Percentiles rank a stretch among this genome's conserved stretches.
phyloP scores from a whole-genome alignment of 2,113 vertebrate genomes.

The Donacobius atricapilla region DNA sequence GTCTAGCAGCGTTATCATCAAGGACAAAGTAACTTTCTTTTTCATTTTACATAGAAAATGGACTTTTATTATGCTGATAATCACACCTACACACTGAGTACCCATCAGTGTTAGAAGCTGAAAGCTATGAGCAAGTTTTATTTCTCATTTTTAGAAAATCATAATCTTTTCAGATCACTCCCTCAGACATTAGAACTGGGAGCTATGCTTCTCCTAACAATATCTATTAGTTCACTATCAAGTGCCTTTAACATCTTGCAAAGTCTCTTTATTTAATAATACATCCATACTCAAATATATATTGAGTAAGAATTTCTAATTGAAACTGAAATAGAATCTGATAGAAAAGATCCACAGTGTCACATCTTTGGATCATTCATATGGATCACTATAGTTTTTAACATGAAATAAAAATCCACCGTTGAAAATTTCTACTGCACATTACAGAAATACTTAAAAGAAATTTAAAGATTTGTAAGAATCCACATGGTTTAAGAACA shows the following conservation, averaged over 20 bases:
- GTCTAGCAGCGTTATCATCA: not conserved
- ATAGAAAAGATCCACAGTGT: not conserved
- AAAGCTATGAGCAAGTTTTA: not conserved
- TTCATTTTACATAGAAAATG: not conserved
- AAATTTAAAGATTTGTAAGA: not conserved
- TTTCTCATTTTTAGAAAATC: not conserved
- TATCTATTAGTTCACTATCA: not conserved
- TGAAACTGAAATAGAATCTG: not conserved
- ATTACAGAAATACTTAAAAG: not conserved
- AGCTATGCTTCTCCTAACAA: not conserved
- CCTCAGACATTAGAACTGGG: not conserved
- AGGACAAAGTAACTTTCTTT: slow-evolving; percentile 20
- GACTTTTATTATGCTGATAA: slow-evolving; percentile 38
- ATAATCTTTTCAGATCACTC: not conserved
- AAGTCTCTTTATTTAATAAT: not conserved
- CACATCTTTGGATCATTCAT: not conserved
- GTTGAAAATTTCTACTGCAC: not conserved
- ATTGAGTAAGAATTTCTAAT: not conserved
- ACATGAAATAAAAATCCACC: not conserved
- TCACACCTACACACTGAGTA: slow-evolving; percentile 2
- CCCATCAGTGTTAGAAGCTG: not conserved
- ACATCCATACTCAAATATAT: not conserved
- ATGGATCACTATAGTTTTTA: not conserved
- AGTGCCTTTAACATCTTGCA: not conserved
- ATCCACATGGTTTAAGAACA: not conserved